Evolutionary conservation across 2,888 invertebrate genomes (phyloP).

Genomic region (Thumatha senex): DNA sequence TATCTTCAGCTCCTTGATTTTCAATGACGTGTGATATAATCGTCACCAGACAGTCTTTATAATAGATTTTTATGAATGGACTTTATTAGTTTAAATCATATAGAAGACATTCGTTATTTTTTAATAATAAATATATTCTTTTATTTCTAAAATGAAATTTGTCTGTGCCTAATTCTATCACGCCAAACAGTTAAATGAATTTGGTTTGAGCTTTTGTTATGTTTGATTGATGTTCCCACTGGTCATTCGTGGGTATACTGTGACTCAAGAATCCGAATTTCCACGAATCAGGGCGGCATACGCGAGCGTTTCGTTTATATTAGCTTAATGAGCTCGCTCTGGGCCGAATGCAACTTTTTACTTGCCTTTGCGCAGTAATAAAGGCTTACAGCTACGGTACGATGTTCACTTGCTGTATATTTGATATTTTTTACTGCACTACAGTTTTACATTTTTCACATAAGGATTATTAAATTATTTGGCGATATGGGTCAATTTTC

Average conservation of each 20-base stretch:
- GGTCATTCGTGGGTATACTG: conserved; percentile 23
- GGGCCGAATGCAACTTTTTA: conserved; percentile 39
- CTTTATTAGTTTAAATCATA: too few relatives aligned
- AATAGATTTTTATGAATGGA: too few relatives aligned
- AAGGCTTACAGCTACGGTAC: conserved; percentile 27
- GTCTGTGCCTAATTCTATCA: too few relatives aligned
- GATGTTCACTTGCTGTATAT: conserved; percentile 31
- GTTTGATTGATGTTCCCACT: conserved; percentile 6
- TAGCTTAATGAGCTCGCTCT: conserved; percentile 66
- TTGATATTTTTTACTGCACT: conserved; percentile 31
- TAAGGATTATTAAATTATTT: conserved; percentile 30
- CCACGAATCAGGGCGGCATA: conserved; percentile 57
- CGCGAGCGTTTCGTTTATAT: conserved; percentile 62
- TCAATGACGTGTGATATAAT: too few relatives aligned
- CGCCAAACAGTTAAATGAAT: too few relatives aligned
- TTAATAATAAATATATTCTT: too few relatives aligned
- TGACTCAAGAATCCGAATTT: conserved; percentile 39
- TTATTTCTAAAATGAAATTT: too few relatives aligned
- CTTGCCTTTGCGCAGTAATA: conserved; percentile 36
- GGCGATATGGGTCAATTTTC: conserved; percentile 15
- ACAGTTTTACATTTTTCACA: conserved; percentile 33
- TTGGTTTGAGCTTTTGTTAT: too few relatives aligned
- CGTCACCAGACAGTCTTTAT: too few relatives aligned
- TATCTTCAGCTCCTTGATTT: too few relatives aligned
- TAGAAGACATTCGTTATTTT: too few relatives aligned